phyloP scores from a whole-genome alignment of 2,797 vertebrate species.

The Pelobates cultripes region DNA sequence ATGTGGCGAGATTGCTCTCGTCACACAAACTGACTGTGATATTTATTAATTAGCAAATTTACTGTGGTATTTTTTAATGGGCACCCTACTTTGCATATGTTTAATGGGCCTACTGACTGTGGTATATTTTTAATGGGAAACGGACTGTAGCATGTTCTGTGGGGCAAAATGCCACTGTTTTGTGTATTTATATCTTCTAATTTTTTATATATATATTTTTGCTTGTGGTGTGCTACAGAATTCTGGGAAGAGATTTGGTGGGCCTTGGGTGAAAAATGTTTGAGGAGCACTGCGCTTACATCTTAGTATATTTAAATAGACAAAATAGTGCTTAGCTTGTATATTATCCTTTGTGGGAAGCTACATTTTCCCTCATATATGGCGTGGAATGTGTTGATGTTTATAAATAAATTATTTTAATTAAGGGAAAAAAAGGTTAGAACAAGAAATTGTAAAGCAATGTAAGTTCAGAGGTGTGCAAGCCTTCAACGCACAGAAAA shows the following conservation, averaged over 20 bases:
- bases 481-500: conserved; percentile 11
- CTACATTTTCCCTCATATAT: not conserved
- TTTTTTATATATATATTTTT: too few species aligned
- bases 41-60: too few species aligned
- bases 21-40: too few species aligned
- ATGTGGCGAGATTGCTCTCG: too few species aligned
- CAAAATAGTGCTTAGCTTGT: not conserved
- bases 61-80: too few species aligned
- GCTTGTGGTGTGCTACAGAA: too few species aligned
- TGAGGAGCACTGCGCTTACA: too few species aligned
- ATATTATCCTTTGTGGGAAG: not conserved
- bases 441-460: not conserved
- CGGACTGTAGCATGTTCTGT: too few species aligned
- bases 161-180: not conserved
- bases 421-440: not conserved
- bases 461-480: conserved; percentile 24
- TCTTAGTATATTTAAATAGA: too few species aligned
- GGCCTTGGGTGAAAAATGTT: not conserved
- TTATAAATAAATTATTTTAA: not conserved
- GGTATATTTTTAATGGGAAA: too few species aligned
- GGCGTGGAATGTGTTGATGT: not conserved
- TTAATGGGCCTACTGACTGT: too few species aligned
- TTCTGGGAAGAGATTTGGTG: not conserved
- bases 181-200: not conserved
- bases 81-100: too few species aligned